Evolutionary conservation across 2,888 invertebrate species (phyloP).

Genomic region (Synanthedon andrenaeformis): DNA sequence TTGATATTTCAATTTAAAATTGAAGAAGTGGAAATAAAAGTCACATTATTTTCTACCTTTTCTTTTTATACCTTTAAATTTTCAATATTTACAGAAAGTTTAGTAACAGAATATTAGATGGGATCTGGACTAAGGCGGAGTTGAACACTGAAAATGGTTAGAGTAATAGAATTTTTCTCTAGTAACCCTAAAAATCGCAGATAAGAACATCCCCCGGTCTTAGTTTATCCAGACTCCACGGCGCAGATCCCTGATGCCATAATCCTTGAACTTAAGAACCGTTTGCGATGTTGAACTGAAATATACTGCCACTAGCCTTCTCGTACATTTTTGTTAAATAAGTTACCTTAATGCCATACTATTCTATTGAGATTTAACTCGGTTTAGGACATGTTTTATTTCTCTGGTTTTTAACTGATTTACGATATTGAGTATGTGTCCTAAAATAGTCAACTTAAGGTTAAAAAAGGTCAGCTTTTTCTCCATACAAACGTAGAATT

Average conservation of each 20-base stretch:
- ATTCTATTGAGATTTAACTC: too few species aligned
- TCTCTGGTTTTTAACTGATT: too few species aligned
- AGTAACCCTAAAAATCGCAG: neutral
- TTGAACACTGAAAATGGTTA: neutral
- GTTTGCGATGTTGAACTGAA: neutral
- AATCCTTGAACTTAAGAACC: neutral
- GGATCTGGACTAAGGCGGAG: neutral
- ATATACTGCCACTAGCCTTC: neutral
- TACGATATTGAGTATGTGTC: too few species aligned
- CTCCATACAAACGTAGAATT: too few species aligned
- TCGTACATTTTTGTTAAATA: too few species aligned
- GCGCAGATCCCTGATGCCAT: neutral
- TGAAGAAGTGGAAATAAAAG: neutral
- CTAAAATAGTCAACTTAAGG: too few species aligned
- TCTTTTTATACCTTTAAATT: too few species aligned
- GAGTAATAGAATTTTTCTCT: neutral
- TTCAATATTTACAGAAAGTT: too few species aligned
- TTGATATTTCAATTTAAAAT: neutral
- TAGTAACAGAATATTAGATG: neutral
- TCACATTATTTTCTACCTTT: too few species aligned
- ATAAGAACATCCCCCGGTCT: neutral
- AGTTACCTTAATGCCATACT: too few species aligned
- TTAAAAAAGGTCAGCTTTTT: too few species aligned
- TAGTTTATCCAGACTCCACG: neutral
- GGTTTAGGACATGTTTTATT: too few species aligned